Evolutionary conservation across 1,140 invertebrate genomes (phyloP).

Genomic region (Microvelia longipes): DNA sequence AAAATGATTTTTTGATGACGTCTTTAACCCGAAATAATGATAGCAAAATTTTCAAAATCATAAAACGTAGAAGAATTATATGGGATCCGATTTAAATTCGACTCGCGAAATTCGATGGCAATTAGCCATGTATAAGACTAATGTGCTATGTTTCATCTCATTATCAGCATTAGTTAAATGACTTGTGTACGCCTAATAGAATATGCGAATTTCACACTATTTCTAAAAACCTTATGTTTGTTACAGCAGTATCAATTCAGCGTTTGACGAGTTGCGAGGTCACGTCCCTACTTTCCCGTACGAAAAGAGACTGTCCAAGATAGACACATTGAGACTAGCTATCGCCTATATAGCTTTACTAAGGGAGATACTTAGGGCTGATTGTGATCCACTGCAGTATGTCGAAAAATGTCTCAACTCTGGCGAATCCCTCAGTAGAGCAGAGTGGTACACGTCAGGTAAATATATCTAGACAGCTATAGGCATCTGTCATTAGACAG

Average conservation of each 20-base stretch:
- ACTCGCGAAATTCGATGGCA: too few relatives aligned
- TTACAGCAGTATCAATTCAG: constrained; percentile 94
- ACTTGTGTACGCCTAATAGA: too few relatives aligned
- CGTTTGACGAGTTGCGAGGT: constrained; percentile 84
- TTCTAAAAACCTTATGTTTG: too few relatives aligned
- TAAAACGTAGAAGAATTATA: too few relatives aligned
- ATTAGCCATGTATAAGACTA: too few relatives aligned
- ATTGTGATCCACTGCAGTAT: constrained; percentile 81
- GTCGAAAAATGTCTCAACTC: constrained; percentile 81
- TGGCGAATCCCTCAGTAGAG: constrained; percentile 61
- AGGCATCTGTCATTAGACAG: neutral
- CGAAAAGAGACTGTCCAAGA: constrained; percentile 92
- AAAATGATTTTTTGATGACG: too few relatives aligned
- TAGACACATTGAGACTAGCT: constrained; percentile 86
- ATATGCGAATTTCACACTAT: too few relatives aligned
- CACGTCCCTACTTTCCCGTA: constrained; percentile 98
- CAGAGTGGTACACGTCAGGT: constrained; percentile 94
- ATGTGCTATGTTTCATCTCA: too few relatives aligned
- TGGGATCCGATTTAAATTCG: too few relatives aligned
- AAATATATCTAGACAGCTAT: constrained; percentile 30
- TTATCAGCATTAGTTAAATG: too few relatives aligned
- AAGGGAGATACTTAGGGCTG: constrained; percentile 73
- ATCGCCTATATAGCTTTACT: constrained; percentile 94
- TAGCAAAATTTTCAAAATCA: too few relatives aligned
- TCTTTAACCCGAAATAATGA: too few relatives aligned